A percentile compares a stretch with the other conserved stretches of the same genome.
These are phyloP conservation scores for Mesocricetus auratus DNA, from an alignment of 2,113 vertebrate species.

Conservation along the genomic window DNA sequence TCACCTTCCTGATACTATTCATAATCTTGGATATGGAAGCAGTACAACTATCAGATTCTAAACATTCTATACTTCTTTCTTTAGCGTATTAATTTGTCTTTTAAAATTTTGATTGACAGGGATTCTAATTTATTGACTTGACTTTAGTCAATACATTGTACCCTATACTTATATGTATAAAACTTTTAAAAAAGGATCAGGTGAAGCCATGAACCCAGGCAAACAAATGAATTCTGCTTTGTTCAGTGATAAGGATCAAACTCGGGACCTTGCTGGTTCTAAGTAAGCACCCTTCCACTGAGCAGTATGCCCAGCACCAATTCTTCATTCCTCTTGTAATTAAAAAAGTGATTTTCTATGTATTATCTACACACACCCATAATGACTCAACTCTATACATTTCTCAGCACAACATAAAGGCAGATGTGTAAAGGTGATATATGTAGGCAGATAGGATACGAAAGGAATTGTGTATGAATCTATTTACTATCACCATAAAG, in stretches of 20 bases:
- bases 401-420: neutral
- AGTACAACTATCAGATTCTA: neutral
- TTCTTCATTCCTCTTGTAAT: neutral
- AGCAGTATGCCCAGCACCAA: accelerated
- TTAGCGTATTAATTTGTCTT: neutral
- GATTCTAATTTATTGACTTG: neutral
- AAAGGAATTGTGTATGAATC: neutral
- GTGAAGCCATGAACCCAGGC: neutral
- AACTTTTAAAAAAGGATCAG: neutral
- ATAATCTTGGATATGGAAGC: neutral
- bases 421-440: neutral
- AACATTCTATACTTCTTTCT: accelerated
- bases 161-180: neutral
- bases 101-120: neutral
- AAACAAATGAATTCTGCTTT: neutral
- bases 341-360: neutral
- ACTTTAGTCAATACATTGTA: neutral
- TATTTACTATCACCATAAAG: neutral
- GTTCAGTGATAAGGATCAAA: neutral
- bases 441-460: accelerated
- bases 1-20: neutral
- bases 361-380: neutral
- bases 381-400: neutral
- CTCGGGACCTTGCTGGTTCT: too few species aligned
- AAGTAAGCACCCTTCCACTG: neutral